Base-by-base conservation (phyloP, 2,113 vertebrate genomes). In the Aramus guarauna region DNA sequence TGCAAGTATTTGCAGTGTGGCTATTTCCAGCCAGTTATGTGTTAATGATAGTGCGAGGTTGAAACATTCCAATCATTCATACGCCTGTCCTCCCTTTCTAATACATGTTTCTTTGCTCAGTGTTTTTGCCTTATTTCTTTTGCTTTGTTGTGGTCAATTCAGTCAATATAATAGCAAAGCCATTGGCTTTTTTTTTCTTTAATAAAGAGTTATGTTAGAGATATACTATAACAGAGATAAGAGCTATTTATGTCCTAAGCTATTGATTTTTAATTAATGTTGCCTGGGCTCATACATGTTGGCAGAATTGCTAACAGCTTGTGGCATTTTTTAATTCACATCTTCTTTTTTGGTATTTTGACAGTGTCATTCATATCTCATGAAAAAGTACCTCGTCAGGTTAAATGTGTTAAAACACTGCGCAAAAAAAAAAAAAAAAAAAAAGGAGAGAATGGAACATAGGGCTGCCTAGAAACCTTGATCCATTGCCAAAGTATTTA, bases 401-500 rank as follows among this genome's bases (percentile, higher is more conserved):
- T 98, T 98, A 98, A 98, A 98, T 98, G 97, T 98, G 97, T 97
- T 98, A 97, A 98, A 98, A 98, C 98, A 98, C 96, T 90, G 95
- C 98, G 97, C 95, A 94, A 94, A 79, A 67, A 64, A 87, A 91
- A 97, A 59, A 95, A 94, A 93, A 94, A 29, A 55, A 55, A 56
- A 56, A 56, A 34, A 34, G 32, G 92, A 97, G 95, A 97, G 97
- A 98, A 98, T 97, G 95, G 96, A 98, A 97, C 97, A 98, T 91
- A 92, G 92, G 97, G 98, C 98, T 99, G 98, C 98, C 95, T 98
- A 62, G 98, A 98, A 98, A 98, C 98, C 98, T 98, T 99, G 98
- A 99, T 99, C 98, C 97, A 94, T 97, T 98, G 98, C 98, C 98
- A 99, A 98, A 98, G 98, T 98, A 98, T 99, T 99, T 98, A 98